These are phyloP conservation scores for Goniozus legneri DNA, from an alignment of 1,140 invertebrate genomes.

Conservation along the genomic window DNA sequence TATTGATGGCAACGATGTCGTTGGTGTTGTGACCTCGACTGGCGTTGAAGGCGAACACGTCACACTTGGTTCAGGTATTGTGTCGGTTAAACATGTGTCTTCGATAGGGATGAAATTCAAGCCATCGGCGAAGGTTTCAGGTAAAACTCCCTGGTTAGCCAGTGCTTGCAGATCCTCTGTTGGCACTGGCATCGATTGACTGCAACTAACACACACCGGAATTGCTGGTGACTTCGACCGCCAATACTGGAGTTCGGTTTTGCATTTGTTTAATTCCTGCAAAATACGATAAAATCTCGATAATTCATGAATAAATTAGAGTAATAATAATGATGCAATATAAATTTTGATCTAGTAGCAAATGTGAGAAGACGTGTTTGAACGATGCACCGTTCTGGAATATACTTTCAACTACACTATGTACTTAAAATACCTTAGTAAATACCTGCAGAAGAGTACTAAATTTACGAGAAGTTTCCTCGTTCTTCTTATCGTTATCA, in stretches of 20 bases:
- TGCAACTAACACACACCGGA: slow-evolving; percentile 59
- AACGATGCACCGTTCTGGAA: neutral
- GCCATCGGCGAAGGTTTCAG: slow-evolving; percentile 53
- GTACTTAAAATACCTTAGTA: slow-evolving; percentile 37
- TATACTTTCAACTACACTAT: neutral
- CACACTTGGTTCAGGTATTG: slow-evolving; percentile 14
- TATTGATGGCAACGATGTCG: slow-evolving; percentile 36
- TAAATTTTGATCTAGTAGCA: neutral
- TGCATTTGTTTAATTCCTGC: slow-evolving; percentile 83
- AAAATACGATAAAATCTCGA: too few species aligned
- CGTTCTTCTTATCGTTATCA: slow-evolving; percentile 86
- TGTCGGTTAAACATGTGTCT: slow-evolving; percentile 40
- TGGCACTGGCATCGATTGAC: slow-evolving; percentile 56
- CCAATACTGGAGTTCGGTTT: slow-evolving; percentile 86
- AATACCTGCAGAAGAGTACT: slow-evolving; percentile 79
- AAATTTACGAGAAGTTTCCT: slow-evolving; percentile 82
- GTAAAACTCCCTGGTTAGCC: slow-evolving; percentile 60
- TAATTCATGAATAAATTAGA: too few species aligned
- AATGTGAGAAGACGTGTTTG: too few species aligned
- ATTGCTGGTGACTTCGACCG: slow-evolving; percentile 78
- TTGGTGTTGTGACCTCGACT: slow-evolving; percentile 49
- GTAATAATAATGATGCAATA: too few species aligned
- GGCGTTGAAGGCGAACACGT: slow-evolving; percentile 20
- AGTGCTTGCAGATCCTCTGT: slow-evolving; percentile 60
- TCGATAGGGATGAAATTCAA: slow-evolving; percentile 53